Percentiles rank a stretch among this genome's conserved stretches.
These are phyloP conservation scores for Phyllotreta cruciferae DNA, from an alignment of 2,888 invertebrate genomes.

Conservation along the genomic window DNA sequence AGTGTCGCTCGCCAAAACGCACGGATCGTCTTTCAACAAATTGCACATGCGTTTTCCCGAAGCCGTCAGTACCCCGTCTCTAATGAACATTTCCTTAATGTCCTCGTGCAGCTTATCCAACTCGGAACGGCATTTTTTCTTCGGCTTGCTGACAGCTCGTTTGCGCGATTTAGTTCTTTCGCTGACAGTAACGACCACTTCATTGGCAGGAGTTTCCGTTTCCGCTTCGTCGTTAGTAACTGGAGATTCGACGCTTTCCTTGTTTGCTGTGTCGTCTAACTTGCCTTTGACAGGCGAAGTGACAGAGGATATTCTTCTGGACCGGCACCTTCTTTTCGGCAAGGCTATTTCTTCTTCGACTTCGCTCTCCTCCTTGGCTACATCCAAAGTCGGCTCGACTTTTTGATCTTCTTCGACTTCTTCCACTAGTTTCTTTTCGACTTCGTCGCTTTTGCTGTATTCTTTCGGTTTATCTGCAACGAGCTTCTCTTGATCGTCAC, in stretches of 20 bases:
- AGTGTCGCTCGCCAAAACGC: constrained; percentile 35
- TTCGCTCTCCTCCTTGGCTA: constrained; percentile 29
- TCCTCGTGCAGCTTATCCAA: constrained; percentile 72
- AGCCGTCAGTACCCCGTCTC: constrained; percentile 68
- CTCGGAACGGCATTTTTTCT: constrained; percentile 61
- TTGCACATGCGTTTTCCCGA: constrained; percentile 73
- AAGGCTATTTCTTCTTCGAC: constrained; percentile 32
- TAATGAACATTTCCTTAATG: constrained; percentile 74
- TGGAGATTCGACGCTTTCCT: constrained; percentile 17
- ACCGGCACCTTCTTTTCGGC: constrained; percentile 35
- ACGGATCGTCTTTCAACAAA: constrained; percentile 57
- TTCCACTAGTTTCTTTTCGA: constrained; percentile 2
- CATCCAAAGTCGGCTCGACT: no score
- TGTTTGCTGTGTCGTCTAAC: not conserved
- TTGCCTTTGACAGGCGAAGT: constrained; percentile 14
- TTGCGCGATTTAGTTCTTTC: constrained; percentile 47
- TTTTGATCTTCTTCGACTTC: not conserved
- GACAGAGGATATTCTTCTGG: constrained; percentile 32
- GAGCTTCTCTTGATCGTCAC: not conserved
- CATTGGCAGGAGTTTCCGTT: constrained; percentile 6
- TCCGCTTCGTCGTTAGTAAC: constrained; percentile 22
- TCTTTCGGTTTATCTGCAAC: not conserved
- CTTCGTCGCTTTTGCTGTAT: not conserved
- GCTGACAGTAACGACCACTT: constrained; percentile 43
- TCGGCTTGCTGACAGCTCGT: constrained; percentile 44